Evolutionary conservation across 2,888 invertebrate species (phyloP).

Genomic region (Eupeodes latifasciatus): DNA sequence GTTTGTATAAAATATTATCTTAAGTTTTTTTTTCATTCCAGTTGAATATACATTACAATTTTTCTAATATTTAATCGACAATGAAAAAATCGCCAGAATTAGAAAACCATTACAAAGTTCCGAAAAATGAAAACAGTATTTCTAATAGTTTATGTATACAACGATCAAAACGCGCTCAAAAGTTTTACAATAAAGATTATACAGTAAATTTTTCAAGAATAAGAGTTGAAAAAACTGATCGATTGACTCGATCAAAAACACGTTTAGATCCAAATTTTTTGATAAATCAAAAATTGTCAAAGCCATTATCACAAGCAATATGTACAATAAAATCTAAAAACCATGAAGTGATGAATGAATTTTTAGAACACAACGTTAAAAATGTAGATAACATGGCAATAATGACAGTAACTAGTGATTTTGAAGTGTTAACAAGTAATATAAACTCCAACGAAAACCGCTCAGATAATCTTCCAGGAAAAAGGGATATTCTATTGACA

Average conservation of each 20-base stretch:
- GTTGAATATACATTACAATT: background rate
- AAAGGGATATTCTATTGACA: background rate
- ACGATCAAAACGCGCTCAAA: background rate
- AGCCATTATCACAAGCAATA: background rate
- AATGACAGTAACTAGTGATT: too few species aligned
- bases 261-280: background rate
- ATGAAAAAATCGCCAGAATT: background rate
- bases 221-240: slow-evolving; percentile 9
- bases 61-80: background rate
- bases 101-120: too few species aligned
- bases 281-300: background rate
- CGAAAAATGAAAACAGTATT: background rate
- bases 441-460: background rate
- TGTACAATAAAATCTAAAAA: background rate
- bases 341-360: background rate
- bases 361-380: too few species aligned
- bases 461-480: background rate
- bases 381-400: too few species aligned
- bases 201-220: slow-evolving; percentile 12
- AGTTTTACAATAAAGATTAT: background rate
- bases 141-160: background rate
- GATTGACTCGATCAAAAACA: slow-evolving; percentile 15
- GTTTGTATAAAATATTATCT: background rate
- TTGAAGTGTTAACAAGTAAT: background rate
- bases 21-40: too few species aligned